Base-by-base conservation (phyloP, 2,113 vertebrate species). In the Petrocephalus microphthalmus region DNA sequence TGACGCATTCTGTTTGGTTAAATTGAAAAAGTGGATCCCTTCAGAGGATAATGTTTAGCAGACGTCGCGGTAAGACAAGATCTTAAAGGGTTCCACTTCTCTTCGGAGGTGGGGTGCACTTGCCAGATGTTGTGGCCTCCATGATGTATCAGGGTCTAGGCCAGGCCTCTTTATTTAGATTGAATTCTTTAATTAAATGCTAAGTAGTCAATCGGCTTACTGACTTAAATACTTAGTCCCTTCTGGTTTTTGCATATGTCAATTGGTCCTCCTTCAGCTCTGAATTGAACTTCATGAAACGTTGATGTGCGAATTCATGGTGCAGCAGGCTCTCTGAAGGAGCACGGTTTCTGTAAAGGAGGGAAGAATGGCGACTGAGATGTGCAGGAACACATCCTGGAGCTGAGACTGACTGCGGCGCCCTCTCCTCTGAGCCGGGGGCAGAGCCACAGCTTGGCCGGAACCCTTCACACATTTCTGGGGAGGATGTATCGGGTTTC, bases 31-130 rank as follows among this genome's bases (percentile, higher is more conserved):
- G n/a, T 29, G 29, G 51, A 85, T 85, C 52, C 33, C 85, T 47
- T n/a, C 10, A 60, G 56, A 60, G 37, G 33, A 86, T 64, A 86
- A 86, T 60, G 56, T n/a, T 85, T 33, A 60, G 85, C 85, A 86
- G 85, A 60, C 56, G 17, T 85, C 29, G 52, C 29, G 52, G 84
- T 56, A 20, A 85, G 84, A 54, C 51, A 37, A 33, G 52, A 85
- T 54, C 15, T 85, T 56, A 85, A 53, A 13, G 51, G 10, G 56
- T 64, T 57, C 29, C 56, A 42, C 25, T 45, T 60, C 54, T 47
- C 19, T 64, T 64, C 45, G 33, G 85, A 25, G 49, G 54, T 5
- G 19, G 20, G 7, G 10, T 7, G 22, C 20, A 60, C 1, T 13
- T 64, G 37, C 54, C 56, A 86, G 17, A 86, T 45, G 85, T 60